Conservation (phyloP, 2,888 invertebrate genomes). For the Drosophila birchii region DNA sequence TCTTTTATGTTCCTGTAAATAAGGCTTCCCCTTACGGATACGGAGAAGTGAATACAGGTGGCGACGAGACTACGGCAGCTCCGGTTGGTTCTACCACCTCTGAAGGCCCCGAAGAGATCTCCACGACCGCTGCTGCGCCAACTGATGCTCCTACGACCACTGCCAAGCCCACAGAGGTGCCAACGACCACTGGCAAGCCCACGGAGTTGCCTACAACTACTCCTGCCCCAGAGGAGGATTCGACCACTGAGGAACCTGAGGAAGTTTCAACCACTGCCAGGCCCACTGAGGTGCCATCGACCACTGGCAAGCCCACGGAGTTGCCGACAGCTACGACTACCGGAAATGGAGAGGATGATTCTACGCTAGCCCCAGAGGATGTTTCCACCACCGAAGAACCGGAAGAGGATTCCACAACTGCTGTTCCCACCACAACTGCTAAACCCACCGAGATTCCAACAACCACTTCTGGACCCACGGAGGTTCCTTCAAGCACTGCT, state of each 20-base stretch:
- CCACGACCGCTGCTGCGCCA: constrained; percentile 10
- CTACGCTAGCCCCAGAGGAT: not conserved
- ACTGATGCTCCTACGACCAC: constrained; percentile 21
- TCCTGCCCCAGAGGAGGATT: not conserved
- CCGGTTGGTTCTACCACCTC: constrained; percentile 1
- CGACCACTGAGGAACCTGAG: constrained; percentile 1
- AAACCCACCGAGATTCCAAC: not conserved
- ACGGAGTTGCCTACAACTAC: constrained; percentile 4
- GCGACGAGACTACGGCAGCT: constrained; percentile 4
- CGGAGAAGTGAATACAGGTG: constrained; percentile 32
- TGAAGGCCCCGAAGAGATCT: not conserved
- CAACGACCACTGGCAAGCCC: constrained; percentile 11
- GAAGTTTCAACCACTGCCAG: not conserved
- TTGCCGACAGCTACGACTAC: not conserved
- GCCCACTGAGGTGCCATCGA: not conserved
- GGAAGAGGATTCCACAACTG: not conserved
- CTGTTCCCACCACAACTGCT: not conserved
- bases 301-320: not conserved
- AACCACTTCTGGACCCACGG: not conserved
- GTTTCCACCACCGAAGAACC: not conserved
- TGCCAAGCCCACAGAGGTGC: not conserved
- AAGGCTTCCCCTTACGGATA: constrained; percentile 73
- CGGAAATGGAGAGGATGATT: not conserved
- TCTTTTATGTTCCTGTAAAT: constrained; percentile 81
- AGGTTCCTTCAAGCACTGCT: not conserved